Base-by-base conservation (phyloP, 1,140 invertebrate species). In the Drosophila tsacasi region DNA sequence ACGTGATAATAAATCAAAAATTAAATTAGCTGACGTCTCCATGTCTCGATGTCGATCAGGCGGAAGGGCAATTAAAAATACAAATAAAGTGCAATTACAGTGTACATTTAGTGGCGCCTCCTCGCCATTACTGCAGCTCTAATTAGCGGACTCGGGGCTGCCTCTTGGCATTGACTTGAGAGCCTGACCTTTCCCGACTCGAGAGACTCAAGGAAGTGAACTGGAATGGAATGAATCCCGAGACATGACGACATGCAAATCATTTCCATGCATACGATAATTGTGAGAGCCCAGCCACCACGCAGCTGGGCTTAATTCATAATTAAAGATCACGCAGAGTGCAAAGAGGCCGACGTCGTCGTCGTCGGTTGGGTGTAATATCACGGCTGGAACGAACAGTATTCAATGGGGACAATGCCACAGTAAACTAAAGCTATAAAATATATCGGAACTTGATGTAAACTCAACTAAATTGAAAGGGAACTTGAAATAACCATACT, bases 111-210 rank as follows among this genome's bases (percentile, higher is more conserved):
- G 67, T 42, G 69, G 69, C 67, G 69, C 69, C 67, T 50, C 44
- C 67, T 50, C 35, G 47, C 10, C 32, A 55, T 5, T 13, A 71
- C 47, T 54, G 67, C 67, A 60, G 37, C 67, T 54, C 37, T 73
- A 73, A 73, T 73, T 73, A 73, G 69, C 75, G 42, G 49, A 76
- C 63, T 64, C 37, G 32, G 32, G n/a, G 49, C 23, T 35, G 46
- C n/a, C 27, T 50, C 50, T 42, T 78, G 76, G 76, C 76, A 79
- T 79, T 79, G 76, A 72, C 76, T 79, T 71, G 57, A 60, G 76
- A 60, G 76, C 19, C 44, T 79, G 76, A 79, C 76, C 76, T 79
- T 79, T 79, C 21, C 9, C 52, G 32, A 8, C 30, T 21, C 13
- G 30, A 21, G 19, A 21, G 52, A 37, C 52, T 40, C 44, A 12